Evolutionary conservation across 2,888 invertebrate species (phyloP), one percentile per base, ranked within the genome.

Genomic region (Lordiphosa andalusiaca): DNA sequence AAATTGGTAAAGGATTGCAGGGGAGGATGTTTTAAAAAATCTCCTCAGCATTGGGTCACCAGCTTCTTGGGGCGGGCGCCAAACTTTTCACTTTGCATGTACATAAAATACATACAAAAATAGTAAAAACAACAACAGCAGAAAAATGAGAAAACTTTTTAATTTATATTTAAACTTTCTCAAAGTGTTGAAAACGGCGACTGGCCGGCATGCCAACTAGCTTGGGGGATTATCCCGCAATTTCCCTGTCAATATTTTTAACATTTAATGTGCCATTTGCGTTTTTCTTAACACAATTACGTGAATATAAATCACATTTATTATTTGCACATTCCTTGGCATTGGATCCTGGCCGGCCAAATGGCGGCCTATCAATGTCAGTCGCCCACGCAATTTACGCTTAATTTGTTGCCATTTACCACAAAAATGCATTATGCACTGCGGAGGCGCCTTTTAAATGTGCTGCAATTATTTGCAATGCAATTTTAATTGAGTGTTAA

Each of bases 131-230:
- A 61, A 57, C 30, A 55, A 33, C 37, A 47, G 39, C 19, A 42
- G 72, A 85, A 83, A 85, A 82, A 86, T 84, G 77, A 71, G 74
- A 84, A 88, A 88, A 88, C 78, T 88, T 88, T 87, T 85, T 87
- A 88, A 88, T 88, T 88, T 88, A 88, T 88, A 87, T 86, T 84
- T 81, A 84, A 87, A 87, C 84, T 87, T 87, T 84, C 66, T 62
- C 71, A 84, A 82, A 85, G 86, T 86, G 86, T 73, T 86, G 86
- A 87, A 80, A 76, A 85, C 74, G 63, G 70, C 25, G 35, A 40
- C 61, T 63, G 71, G 67, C 61, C 50, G 54, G 84, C 58, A 81
- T 78, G 77, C 77, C 77, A 84, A 78, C 76, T 78, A 78, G 77
- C 76, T 81, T n/a, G n/a, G 12, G 47, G 65, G 44, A 44, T 30